Evolutionary conservation across 2,797 vertebrate genomes (phyloP), one percentile per base, ranked within the genome.

Genomic region (Sebastes umbrosus): DNA sequence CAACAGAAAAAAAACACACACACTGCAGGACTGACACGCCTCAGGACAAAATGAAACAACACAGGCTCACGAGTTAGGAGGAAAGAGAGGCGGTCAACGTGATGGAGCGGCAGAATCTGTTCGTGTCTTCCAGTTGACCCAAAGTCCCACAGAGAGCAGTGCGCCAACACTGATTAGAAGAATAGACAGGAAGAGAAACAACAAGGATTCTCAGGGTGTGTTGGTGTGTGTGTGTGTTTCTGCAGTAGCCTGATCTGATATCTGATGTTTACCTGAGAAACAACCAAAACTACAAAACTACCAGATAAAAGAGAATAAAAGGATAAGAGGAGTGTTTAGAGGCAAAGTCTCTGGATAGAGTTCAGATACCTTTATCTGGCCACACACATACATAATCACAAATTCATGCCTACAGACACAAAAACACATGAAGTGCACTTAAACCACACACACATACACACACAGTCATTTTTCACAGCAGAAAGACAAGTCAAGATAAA

Each of bases 131-230:
- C 63, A 77, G 78, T 25, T 90, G 87, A 92, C 84, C 84, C 80
- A 63, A 55, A 82, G 74, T 83, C 89, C 83, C 68, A 63, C 62
- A 66, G 90, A 84, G 80, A 89, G 76, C 78, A 73, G 74, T 77
- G 68, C 54, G 80, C 73, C 82, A 85, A 82, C 81, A 84, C 78
- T 88, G 87, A 91, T 89, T 82, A 89, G 79, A 89, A 54, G 76
- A 88, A 84, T 7, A 63, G 75, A 84, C 54, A 55, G 75, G 68
- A 83, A 82, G 80, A 79, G 75, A 84, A 84, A 85, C 78, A 79
- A 24, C 63, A 74, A 59, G 72, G 55, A 75, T 74, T 83, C 52
- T 24, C n/a, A 16, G 74, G 73, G 73, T 76, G 76, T 86, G 68
- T 75, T 32, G 74, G 62, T 76, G 69, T 79, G 46, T 85, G 73